These are phyloP conservation scores for Meriones psammophilus DNA, from an alignment of 2,797 vertebrate genomes.

Conservation along the genomic window DNA sequence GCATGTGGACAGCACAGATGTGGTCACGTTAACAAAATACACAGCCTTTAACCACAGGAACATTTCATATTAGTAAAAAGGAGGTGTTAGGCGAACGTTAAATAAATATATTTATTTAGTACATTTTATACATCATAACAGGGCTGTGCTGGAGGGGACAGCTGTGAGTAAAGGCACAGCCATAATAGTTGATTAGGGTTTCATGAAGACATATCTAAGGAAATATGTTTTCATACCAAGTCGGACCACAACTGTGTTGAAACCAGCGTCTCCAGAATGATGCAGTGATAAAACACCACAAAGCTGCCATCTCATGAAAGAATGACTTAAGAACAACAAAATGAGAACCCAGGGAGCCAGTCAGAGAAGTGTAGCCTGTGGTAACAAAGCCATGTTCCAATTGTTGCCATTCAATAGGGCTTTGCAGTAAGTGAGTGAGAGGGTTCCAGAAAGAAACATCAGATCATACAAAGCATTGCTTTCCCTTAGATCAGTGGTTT, in stretches of 20 bases:
- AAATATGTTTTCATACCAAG: conserved; percentile 16
- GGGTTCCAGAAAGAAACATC: background rate
- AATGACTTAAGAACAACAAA: background rate
- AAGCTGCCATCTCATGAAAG: background rate
- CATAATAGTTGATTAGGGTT: background rate
- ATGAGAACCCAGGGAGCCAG: background rate
- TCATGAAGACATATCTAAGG: background rate
- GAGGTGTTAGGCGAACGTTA: background rate
- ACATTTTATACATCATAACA: background rate
- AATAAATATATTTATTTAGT: background rate
- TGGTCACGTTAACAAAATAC: background rate
- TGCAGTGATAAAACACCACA: background rate
- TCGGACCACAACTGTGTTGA: conserved; percentile 30
- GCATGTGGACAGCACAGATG: background rate
- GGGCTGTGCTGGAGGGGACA: accelerated
- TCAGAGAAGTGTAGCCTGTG: background rate
- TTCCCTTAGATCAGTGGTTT: background rate
- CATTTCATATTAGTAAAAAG: conserved; percentile 23
- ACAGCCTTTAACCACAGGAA: background rate
- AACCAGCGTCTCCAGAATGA: conserved; percentile 26
- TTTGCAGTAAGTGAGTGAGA: background rate
- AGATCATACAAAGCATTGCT: background rate
- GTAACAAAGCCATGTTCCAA: background rate
- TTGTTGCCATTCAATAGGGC: background rate
- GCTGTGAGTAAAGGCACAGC: background rate